Evolutionary conservation across 1,140 invertebrate genomes (phyloP).

Genomic region (Achatina immaculata): DNA sequence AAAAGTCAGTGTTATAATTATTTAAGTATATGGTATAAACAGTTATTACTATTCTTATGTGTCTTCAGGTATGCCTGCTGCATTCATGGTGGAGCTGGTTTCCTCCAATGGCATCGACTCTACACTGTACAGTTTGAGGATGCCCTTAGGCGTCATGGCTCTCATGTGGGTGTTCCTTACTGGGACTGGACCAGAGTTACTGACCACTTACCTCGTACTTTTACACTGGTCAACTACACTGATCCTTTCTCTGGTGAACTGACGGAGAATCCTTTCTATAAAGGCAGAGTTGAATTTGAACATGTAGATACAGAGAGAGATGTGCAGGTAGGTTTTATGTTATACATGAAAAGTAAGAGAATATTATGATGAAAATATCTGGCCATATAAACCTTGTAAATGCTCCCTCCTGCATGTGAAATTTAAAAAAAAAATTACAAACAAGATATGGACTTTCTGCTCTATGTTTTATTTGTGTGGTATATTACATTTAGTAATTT

Average conservation of each 20-base stretch:
- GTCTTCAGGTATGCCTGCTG: slow-evolving; percentile 45
- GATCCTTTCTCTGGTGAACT: background rate
- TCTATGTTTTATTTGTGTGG: background rate
- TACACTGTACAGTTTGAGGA: slow-evolving; percentile 51
- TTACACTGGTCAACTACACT: slow-evolving; percentile 31
- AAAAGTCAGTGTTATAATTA: too few species aligned
- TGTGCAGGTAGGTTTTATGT: slow-evolving; percentile 5
- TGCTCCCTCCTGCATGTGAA: too few species aligned
- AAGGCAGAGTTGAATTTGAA: slow-evolving; percentile 28
- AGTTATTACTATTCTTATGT: background rate
- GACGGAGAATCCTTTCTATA: slow-evolving; percentile 36
- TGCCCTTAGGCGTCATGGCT: slow-evolving; percentile 45
- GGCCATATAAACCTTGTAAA: too few species aligned
- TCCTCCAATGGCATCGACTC: slow-evolving; percentile 51
- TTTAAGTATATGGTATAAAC: too few species aligned
- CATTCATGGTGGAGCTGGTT: slow-evolving; percentile 47
- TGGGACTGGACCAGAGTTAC: slow-evolving; percentile 41
- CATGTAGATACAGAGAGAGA: background rate
- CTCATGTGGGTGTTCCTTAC: slow-evolving; percentile 46
- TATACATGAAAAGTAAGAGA: too few species aligned
- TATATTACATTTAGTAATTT: background rate
- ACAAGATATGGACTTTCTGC: background rate
- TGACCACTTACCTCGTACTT: slow-evolving; percentile 25
- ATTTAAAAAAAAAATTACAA: background rate
- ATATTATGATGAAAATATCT: too few species aligned